Percentiles rank a stretch among this genome's conserved stretches.
Evolutionary conservation across 2,113 vertebrate genomes (phyloP).

Genomic region (Heterotis niloticus): DNA sequence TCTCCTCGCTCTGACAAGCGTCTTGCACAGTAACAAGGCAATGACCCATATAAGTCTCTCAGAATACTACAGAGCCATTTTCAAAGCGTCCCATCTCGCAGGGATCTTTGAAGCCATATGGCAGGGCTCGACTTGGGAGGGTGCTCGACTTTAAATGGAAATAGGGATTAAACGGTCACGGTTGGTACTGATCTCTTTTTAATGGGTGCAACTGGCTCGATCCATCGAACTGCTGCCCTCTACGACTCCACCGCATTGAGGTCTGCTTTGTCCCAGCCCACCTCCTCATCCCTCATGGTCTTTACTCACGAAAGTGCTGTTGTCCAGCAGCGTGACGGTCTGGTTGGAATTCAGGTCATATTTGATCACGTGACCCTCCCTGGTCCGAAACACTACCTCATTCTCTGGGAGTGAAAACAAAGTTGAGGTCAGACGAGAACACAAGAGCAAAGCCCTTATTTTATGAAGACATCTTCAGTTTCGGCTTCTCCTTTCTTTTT

Average conservation of each 20-base stretch:
- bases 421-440: not conserved
- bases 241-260: not conserved
- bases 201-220: not conserved
- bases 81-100: not conserved
- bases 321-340: constrained; percentile 62
- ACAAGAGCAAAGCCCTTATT: too few species aligned
- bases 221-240: not conserved
- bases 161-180: not conserved
- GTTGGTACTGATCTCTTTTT: not conserved
- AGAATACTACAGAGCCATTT: not conserved
- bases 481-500: too few species aligned
- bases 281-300: not conserved
- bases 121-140: not conserved
- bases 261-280: not conserved
- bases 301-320: constrained; percentile 69
- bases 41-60: constrained; percentile 20
- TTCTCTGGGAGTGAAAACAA: constrained; percentile 52
- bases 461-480: too few species aligned
- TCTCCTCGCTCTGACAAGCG: constrained; percentile 5
- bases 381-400: constrained; percentile 60
- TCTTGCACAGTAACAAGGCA: not conserved
- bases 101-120: constrained; percentile 4
- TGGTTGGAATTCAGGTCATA: constrained; percentile 62
- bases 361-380: constrained; percentile 63
- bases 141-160: not conserved